phyloP scores from a whole-genome alignment of 2,113 vertebrate species.

The Microtus oregoni region DNA sequence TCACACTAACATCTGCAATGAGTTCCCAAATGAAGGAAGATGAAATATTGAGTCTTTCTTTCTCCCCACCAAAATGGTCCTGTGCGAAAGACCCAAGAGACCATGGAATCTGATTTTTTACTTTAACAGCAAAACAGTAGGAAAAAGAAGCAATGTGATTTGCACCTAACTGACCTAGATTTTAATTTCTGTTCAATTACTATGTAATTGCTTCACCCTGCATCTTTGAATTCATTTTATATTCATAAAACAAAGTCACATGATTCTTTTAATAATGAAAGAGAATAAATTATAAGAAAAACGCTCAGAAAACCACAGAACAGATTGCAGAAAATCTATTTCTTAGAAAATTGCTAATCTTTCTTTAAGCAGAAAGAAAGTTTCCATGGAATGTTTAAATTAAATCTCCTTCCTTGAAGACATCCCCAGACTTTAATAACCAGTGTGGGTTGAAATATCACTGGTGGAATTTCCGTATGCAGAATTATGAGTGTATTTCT shows the following conservation, averaged over 20 bases:
- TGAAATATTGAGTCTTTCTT: not conserved
- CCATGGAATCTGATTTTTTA: conserved; percentile 6
- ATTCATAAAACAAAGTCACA: not conserved
- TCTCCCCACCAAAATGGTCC: not conserved
- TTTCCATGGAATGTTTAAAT: conserved; percentile 16
- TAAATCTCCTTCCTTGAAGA: conserved; percentile 17
- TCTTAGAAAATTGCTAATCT: not conserved
- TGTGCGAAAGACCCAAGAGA: not conserved
- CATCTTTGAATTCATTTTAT: not conserved
- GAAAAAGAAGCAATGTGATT: not conserved
- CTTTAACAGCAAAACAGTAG: not conserved
- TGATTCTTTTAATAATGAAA: not conserved
- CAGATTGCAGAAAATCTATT: not conserved
- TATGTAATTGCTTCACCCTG: not conserved
- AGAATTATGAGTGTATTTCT: conserved; percentile 14
- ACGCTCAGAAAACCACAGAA: not conserved
- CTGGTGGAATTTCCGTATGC: not conserved
- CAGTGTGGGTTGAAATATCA: not conserved
- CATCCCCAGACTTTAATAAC: not conserved
- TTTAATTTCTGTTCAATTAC: not conserved
- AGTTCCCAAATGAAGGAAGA: no score
- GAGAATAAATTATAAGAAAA: not conserved
- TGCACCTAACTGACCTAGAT: not conserved
- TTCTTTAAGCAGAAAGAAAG: conserved; percentile 14
- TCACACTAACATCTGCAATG: no score